A percentile compares a stretch with the other conserved stretches of the same genome.
phyloP scores from a whole-genome alignment of 92 coral and sea anemone species.

The Nematostella vectensis region DNA sequence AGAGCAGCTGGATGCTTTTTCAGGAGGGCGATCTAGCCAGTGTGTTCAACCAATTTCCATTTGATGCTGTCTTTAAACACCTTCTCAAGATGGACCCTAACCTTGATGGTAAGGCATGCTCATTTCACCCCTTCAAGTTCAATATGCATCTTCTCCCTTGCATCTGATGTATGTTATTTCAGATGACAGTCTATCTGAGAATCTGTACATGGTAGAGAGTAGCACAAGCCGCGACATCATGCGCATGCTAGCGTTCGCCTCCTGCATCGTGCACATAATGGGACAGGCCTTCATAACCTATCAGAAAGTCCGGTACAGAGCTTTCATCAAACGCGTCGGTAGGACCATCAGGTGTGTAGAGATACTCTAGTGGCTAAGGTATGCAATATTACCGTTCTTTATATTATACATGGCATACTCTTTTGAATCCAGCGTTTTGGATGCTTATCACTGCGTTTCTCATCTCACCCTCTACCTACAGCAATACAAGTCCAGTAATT shows the following conservation, averaged over 20 bases:
- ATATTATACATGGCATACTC: too few relatives aligned
- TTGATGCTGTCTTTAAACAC: constrained; percentile 86
- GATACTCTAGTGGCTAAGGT: too few relatives aligned
- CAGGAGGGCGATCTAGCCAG: constrained; percentile 84
- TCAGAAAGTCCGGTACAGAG: constrained; percentile 81
- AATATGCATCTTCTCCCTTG: too few relatives aligned
- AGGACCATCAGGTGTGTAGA: constrained; percentile 73
- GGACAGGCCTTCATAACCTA: constrained; percentile 79
- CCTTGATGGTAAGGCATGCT: constrained; percentile 45
- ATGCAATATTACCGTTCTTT: too few relatives aligned
- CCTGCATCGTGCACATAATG: constrained; percentile 76
- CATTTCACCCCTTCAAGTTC: too few relatives aligned
- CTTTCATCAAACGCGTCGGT: constrained; percentile 90
- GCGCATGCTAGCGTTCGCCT: constrained; percentile 88
- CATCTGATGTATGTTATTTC: neutral
- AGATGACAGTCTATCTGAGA: constrained; percentile 57
- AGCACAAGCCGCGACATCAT: constrained; percentile 76
- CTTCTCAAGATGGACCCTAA: constrained; percentile 73
- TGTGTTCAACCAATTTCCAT: constrained; percentile 83
- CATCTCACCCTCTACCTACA: too few relatives aligned
- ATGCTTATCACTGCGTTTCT: too few relatives aligned
- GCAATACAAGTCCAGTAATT: too few relatives aligned
- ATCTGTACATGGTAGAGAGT: constrained; percentile 45
- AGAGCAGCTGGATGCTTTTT: constrained; percentile 82
- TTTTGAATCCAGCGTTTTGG: too few relatives aligned